Evolutionary conservation across 2,113 vertebrate species (phyloP).

Genomic region (Chionodraco myersi): DNA sequence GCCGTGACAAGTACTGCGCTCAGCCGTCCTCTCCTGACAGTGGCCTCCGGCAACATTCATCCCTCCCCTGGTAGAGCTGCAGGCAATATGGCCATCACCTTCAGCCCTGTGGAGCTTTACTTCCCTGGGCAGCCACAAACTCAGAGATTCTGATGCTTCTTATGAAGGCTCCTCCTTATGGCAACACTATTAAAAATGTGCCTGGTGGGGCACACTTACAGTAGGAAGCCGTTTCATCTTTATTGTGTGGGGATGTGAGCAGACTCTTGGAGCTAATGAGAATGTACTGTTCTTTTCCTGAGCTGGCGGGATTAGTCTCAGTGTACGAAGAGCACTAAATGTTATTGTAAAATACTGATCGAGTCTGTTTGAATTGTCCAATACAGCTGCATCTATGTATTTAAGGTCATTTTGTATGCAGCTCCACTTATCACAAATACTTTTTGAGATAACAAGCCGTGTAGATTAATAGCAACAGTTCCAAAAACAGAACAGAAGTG

Average conservation of each 20-base stretch:
- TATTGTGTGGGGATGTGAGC: conserved; percentile 67
- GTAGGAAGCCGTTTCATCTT: conserved; percentile 57
- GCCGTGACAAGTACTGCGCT: conserved; percentile 68
- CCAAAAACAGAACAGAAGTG: conserved; percentile 51
- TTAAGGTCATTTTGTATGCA: conserved; percentile 44
- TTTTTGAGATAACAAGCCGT: conserved; percentile 64
- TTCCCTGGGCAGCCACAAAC: conserved; percentile 58
- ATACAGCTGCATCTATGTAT: conserved; percentile 42
- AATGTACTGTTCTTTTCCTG: conserved; percentile 45
- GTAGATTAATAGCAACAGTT: conserved; percentile 65
- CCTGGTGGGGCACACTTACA: conserved; percentile 50
- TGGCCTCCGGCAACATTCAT: conserved; percentile 73
- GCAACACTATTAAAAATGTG: conserved; percentile 73
- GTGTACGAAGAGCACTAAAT: conserved; percentile 38
- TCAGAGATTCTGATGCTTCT: conserved; percentile 63
- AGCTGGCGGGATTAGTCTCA: conserved; percentile 56
- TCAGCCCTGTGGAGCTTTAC: conserved; percentile 64
- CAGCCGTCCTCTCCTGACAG: conserved; percentile 64
- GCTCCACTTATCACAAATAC: conserved; percentile 38
- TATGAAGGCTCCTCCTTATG: conserved; percentile 53
- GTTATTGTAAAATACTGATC: conserved; percentile 58
- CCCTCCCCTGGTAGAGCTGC: conserved; percentile 68
- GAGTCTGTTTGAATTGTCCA: conserved; percentile 47
- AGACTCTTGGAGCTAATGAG: conserved; percentile 58
- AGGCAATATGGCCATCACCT: conserved; percentile 74